Conservation (phyloP, 2,797 vertebrate species). For the Sebastes steindachneri region DNA sequence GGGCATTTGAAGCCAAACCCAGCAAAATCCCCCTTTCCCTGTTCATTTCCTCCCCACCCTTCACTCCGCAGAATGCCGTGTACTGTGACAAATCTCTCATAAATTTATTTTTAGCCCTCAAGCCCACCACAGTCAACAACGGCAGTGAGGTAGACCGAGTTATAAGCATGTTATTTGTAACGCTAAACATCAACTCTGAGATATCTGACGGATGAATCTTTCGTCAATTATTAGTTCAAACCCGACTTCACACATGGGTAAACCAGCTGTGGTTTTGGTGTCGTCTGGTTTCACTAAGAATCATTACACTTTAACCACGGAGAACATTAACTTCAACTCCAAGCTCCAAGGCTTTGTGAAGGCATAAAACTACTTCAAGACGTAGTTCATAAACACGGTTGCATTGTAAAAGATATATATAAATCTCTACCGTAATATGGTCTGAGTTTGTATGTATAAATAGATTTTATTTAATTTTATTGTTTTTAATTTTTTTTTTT, state of each 20-base stretch:
- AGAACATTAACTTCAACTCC: neutral
- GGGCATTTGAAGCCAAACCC: constrained; percentile 19
- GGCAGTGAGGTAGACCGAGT: neutral
- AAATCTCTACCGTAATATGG: too few species aligned
- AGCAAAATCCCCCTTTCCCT: constrained; percentile 53
- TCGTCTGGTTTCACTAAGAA: constrained; percentile 31
- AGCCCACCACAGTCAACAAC: neutral
- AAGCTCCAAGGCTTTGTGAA: neutral
- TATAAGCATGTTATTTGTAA: neutral
- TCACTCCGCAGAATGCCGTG: constrained; percentile 48
- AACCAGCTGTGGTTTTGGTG: neutral
- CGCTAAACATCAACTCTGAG: neutral
- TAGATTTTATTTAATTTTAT: too few species aligned
- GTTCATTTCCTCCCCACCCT: constrained; percentile 84
- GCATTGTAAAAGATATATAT: neutral
- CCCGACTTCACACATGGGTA: constrained; percentile 22
- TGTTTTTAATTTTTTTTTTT: too few species aligned
- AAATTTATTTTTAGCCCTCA: constrained; percentile 69
- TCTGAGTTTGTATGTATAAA: neutral
- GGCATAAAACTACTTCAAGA: neutral
- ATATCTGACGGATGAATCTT: constrained; percentile 27
- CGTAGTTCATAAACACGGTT: neutral
- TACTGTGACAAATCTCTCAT: constrained; percentile 54
- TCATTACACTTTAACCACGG: constrained; percentile 9
- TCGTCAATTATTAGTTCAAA: constrained; percentile 28